These are phyloP conservation scores for Toxostoma redivivum DNA, from an alignment of 2,113 vertebrate species.

Conservation along the genomic window DNA sequence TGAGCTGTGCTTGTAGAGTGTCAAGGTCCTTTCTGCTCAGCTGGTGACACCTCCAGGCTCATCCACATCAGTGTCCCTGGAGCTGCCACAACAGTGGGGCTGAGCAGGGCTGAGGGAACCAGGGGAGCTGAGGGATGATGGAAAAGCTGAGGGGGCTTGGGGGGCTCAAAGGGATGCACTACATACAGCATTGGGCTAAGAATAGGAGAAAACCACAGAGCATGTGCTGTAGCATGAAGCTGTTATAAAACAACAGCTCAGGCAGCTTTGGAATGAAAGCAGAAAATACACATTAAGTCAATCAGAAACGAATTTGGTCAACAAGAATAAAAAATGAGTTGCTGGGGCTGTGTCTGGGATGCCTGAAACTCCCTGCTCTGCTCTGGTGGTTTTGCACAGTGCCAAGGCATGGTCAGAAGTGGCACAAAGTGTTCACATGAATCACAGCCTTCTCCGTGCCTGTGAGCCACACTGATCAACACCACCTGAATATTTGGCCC, in stretches of 20 bases:
- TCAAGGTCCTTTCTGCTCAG: neutral
- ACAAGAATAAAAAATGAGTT: neutral
- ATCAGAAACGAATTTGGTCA: neutral
- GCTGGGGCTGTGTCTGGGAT: rapidly evolving
- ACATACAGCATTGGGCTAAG: too few relatives aligned
- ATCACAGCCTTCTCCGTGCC: neutral
- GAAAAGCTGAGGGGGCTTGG: neutral
- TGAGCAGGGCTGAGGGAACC: neutral
- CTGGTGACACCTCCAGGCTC: neutral
- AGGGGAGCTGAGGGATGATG: neutral
- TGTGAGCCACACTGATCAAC: neutral
- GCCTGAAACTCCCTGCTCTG: neutral
- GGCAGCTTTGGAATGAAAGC: neutral
- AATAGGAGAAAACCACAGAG: neutral
- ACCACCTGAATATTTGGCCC: neutral
- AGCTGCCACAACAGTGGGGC: too few relatives aligned
- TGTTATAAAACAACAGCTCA: neutral
- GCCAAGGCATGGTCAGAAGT: rapidly evolving
- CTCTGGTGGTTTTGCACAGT: neutral
- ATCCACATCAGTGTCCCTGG: neutral
- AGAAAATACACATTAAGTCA: neutral
- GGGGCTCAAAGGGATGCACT: too few relatives aligned
- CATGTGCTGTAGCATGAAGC: rapidly evolving
- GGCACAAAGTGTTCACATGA: rapidly evolving
- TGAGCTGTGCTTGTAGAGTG: too few relatives aligned